A percentile compares a stretch with the other conserved stretches of the same genome.
Conservation (phyloP, 1,140 invertebrate species). For the Steinernema feltiae region DNA sequence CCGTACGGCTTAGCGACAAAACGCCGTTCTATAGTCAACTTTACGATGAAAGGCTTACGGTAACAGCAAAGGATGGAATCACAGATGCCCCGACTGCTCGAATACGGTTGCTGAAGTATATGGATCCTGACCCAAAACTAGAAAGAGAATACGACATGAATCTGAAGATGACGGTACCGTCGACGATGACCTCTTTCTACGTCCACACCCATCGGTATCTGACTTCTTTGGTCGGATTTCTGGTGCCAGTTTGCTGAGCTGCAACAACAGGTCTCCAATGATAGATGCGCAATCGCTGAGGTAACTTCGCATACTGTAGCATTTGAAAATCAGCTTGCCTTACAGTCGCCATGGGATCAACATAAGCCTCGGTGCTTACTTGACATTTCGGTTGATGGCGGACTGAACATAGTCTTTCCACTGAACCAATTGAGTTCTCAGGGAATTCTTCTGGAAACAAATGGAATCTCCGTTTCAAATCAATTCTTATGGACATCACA, state of each 20-base stretch:
- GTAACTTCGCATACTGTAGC: too few relatives aligned
- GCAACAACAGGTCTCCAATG: constrained; percentile 67
- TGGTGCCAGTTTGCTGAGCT: constrained; percentile 77
- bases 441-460: constrained; percentile 31
- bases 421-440: constrained; percentile 43
- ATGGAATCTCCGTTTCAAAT: constrained; percentile 28
- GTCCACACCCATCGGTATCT: constrained; percentile 90
- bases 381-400: constrained; percentile 31
- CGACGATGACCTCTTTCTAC: constrained; percentile 65
- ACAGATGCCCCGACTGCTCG: neutral
- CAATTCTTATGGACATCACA: constrained; percentile 30
- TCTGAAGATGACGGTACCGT: constrained; percentile 70
- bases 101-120: constrained; percentile 6
- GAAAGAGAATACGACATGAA: constrained; percentile 69
- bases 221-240: constrained; percentile 75
- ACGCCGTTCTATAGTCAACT: constrained; percentile 41
- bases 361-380: constrained; percentile 39
- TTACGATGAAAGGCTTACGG: constrained; percentile 33
- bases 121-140: constrained; percentile 59
- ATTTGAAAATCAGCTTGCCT: too few relatives aligned
- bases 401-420: constrained; percentile 35
- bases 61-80: constrained; percentile 16
- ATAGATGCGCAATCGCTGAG: neutral
- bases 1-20: constrained; percentile 27
- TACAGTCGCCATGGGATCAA: constrained; percentile 3